Conservation (phyloP, 2,113 vertebrate genomes). For the Calidris pugnax region DNA sequence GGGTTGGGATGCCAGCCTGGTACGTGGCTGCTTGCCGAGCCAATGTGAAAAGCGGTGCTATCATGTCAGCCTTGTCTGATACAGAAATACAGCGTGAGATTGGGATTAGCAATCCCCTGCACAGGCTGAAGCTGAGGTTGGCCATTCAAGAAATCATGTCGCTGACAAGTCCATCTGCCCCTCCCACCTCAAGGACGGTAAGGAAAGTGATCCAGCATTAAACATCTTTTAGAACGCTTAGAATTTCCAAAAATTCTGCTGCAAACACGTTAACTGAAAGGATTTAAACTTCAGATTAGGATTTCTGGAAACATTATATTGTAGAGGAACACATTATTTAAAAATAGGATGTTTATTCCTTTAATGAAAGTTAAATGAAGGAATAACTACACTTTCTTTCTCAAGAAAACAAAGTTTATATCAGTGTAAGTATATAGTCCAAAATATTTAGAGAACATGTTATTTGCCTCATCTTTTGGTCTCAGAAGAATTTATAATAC, state of each 20-base stretch:
- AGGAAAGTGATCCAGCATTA: neutral
- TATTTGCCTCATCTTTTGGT: neutral
- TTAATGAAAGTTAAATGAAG: neutral
- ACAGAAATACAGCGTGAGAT: constrained; percentile 98
- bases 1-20: constrained; percentile 99
- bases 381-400: neutral
- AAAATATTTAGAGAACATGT: neutral
- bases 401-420: neutral
- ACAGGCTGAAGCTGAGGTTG: constrained; percentile 92
- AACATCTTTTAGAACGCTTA: neutral
- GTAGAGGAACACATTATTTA: neutral
- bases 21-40: constrained; percentile 97
- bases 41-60: constrained; percentile 96
- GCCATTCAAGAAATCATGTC: constrained; percentile 99
- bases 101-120: constrained; percentile 95
- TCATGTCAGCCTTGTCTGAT: constrained; percentile 97
- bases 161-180: constrained; percentile 93
- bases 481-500: neutral
- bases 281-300: neutral
- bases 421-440: neutral
- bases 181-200: constrained; percentile 96
- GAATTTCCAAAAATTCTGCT: neutral
- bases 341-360: neutral
- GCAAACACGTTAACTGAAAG: neutral
- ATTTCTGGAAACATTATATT: neutral